A percentile compares a stretch with the other conserved stretches of the same genome.
These are phyloP conservation scores for Lethenteron camtschaticum DNA, from an alignment of 2,113 vertebrate species.

Conservation along the genomic window DNA sequence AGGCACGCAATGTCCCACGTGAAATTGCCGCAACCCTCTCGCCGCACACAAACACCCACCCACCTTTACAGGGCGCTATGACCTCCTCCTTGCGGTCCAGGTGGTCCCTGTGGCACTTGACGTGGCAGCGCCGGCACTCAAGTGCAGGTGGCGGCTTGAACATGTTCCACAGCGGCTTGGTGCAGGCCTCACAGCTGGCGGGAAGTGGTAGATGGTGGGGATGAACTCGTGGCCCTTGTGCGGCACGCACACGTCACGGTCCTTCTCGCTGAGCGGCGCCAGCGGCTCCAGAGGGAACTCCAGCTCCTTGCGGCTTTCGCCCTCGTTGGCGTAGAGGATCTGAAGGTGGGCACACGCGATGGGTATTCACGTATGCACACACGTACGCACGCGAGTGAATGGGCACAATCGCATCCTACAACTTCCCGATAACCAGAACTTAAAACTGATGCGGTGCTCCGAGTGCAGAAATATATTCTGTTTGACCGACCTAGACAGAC, in stretches of 20 bases:
- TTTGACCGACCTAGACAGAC: no score
- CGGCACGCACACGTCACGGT: constrained; percentile 47
- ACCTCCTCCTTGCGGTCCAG: constrained; percentile 93
- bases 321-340: constrained; percentile 97
- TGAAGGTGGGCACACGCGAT: constrained; percentile 15
- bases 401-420: no score
- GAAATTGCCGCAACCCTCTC: no score
- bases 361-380: neutral
- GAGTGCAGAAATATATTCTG: no score
- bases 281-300: constrained; percentile 46
- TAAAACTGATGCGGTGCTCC: no score
- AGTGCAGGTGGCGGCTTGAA: constrained; percentile 87
- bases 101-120: constrained; percentile 97
- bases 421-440: no score
- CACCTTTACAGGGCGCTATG: constrained; percentile 97
- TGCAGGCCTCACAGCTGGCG: constrained; percentile 86
- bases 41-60: neutral
- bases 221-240: constrained; percentile 99
- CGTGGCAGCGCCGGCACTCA: constrained; percentile 85
- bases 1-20: no score
- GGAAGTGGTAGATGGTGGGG: constrained; percentile 91
- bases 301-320: constrained; percentile 78
- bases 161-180: constrained; percentile 94
- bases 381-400: no score
- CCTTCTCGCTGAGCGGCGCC: constrained; percentile 57